A percentile compares a stretch with the other conserved stretches of the same genome.
Evolutionary conservation across 2,113 vertebrate genomes (phyloP).

Genomic region (Eira barbara): DNA sequence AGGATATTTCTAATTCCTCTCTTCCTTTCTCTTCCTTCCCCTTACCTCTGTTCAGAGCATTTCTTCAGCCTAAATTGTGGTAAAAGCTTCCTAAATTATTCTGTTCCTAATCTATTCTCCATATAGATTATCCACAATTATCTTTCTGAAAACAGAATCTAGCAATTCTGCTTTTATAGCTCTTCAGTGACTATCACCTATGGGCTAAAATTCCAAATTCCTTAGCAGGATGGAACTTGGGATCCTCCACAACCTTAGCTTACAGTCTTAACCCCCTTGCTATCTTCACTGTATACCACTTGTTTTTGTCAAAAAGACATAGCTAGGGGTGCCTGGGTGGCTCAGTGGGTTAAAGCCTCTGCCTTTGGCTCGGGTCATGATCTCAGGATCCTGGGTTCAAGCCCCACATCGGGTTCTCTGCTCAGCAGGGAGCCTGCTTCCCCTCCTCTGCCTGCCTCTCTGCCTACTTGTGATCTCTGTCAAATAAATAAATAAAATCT

Average conservation of each 20-base stretch:
- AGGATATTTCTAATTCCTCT: neutral
- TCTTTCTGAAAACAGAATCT: neutral
- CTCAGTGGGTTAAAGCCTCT: too few species aligned
- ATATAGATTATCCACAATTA: neutral
- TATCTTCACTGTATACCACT: neutral
- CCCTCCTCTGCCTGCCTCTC: too few species aligned
- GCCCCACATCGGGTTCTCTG: too few species aligned
- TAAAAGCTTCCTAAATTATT: conserved; percentile 4
- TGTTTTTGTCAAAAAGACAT: neutral
- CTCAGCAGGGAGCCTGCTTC: too few species aligned
- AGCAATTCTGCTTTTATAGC: neutral
- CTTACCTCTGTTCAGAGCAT: conserved; percentile 16
- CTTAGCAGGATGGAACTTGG: neutral
- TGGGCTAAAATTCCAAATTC: neutral
- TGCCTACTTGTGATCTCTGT: too few species aligned
- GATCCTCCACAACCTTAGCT: neutral
- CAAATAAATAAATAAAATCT: too few species aligned
- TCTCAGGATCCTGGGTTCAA: too few species aligned
- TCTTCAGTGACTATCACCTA: neutral
- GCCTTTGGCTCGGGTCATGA: too few species aligned
- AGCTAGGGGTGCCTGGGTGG: neutral
- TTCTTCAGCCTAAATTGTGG: neutral
- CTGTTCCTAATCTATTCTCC: neutral
- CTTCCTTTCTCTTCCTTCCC: neutral
- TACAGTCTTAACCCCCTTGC: neutral